Conservation (phyloP, 2,113 vertebrate species). For the Calypte anna region DNA sequence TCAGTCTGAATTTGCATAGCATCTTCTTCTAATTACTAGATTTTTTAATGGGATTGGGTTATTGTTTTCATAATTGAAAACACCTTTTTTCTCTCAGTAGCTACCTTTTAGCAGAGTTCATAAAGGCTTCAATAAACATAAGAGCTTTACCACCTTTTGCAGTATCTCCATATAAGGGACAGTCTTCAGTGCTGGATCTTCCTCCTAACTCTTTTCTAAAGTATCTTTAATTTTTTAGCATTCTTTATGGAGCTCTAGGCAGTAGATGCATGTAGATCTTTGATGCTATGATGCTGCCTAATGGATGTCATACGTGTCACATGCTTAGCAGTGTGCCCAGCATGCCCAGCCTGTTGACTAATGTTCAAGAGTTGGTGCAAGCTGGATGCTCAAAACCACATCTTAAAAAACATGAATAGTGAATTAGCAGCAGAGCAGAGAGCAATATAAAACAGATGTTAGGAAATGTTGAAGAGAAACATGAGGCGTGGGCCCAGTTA, state of each 20-base stretch:
- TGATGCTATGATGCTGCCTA: not conserved
- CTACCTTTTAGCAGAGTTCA: not conserved
- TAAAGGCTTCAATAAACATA: not conserved
- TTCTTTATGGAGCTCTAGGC: not conserved
- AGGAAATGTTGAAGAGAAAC: not conserved
- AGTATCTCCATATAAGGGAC: not conserved
- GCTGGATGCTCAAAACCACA: not conserved
- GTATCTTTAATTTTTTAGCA: not conserved
- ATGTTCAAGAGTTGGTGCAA: not conserved
- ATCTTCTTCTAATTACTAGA: not conserved
- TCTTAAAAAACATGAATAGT: not conserved
- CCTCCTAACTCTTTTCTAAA: not conserved
- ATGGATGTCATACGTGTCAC: fast-evolving
- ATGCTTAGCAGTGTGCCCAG: not conserved
- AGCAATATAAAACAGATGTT: not conserved
- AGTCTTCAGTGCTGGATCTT: not conserved
- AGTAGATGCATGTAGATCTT: not conserved
- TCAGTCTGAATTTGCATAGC: not conserved
- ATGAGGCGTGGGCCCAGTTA: not conserved
- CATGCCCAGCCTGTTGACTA: not conserved
- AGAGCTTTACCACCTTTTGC: not conserved
- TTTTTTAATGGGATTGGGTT: not conserved
- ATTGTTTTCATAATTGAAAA: not conserved
- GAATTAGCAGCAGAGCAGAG: not conserved
- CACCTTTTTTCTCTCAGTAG: not conserved